Evolutionary conservation across 2,888 invertebrate species (phyloP).

Genomic region (Conomelus anceps): DNA sequence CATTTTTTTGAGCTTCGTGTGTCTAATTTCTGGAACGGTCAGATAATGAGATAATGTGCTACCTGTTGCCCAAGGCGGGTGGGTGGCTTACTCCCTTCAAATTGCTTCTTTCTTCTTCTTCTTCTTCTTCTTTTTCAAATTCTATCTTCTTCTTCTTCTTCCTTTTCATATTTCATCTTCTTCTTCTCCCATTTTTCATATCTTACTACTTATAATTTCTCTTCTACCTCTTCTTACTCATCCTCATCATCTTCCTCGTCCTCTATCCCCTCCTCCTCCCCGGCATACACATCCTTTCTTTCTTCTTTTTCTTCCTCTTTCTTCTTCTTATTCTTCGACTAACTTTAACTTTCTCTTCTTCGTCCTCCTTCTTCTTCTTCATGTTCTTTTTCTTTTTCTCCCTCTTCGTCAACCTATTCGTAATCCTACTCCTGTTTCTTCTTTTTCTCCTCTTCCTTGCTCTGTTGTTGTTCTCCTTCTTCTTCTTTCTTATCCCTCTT

Average conservation of each 20-base stretch:
- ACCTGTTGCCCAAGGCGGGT: background rate
- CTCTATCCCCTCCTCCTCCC: background rate
- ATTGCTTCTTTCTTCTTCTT: background rate
- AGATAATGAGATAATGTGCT: constrained; percentile 12
- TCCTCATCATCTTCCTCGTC: background rate
- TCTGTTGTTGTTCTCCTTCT: constrained; percentile 5
- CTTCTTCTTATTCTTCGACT: background rate
- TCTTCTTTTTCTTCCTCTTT: too few species aligned
- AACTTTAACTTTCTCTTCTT: background rate
- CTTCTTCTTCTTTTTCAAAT: background rate
- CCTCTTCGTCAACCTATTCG: background rate
- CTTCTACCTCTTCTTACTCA: background rate
- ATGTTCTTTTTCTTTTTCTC: background rate
- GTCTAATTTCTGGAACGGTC: background rate
- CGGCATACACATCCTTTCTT: too few species aligned
- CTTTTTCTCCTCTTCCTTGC: background rate
- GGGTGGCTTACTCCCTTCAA: background rate
- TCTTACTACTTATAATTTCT: background rate
- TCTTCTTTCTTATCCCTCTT: background rate
- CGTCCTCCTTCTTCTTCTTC: background rate
- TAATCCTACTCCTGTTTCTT: constrained; percentile 2
- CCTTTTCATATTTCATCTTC: background rate
- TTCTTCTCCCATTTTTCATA: background rate
- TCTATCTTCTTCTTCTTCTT: background rate
- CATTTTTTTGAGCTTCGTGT: background rate